A percentile compares a stretch with the other conserved stretches of the same genome.
Evolutionary conservation across 2,113 vertebrate genomes (phyloP).

Genomic region (Tupaia chinensis): DNA sequence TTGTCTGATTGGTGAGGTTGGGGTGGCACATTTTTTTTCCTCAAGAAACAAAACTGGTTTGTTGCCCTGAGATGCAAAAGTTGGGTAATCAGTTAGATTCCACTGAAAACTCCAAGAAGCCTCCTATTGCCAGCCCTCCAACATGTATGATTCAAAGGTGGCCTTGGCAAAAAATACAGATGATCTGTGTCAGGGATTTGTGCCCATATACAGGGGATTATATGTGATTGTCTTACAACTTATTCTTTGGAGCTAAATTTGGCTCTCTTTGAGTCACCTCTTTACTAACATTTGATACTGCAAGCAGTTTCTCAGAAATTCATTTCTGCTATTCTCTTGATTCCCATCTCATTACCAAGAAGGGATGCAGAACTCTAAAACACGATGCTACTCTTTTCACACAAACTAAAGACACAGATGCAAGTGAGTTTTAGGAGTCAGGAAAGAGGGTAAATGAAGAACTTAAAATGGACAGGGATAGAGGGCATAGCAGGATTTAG

Average conservation of each 20-base stretch:
- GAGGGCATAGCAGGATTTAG: not conserved
- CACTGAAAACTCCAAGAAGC: not conserved
- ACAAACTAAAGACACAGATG: slow-evolving; percentile 13
- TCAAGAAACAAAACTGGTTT: not conserved
- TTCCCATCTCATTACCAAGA: not conserved
- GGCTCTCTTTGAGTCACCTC: not conserved
- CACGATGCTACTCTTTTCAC: not conserved
- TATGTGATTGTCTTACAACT: not conserved
- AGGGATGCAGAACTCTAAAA: not conserved
- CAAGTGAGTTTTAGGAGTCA: not conserved
- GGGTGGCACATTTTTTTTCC: not conserved
- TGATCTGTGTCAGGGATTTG: not conserved
- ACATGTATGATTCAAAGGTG: not conserved
- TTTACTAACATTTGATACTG: not conserved
- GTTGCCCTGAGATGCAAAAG: not conserved
- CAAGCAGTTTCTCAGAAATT: slow-evolving; percentile 28
- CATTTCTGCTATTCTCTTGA: not conserved
- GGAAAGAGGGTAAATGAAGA: not conserved
- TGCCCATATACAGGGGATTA: not conserved
- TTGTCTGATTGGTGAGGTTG: not conserved
- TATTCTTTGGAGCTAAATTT: not conserved
- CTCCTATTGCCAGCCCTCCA: not conserved
- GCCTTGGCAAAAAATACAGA: not conserved
- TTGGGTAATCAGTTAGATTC: not conserved
- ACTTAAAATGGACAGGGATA: not conserved